phyloP scores from a whole-genome alignment of 2,888 invertebrate species.

The Lepetodrilus schrolli region DNA sequence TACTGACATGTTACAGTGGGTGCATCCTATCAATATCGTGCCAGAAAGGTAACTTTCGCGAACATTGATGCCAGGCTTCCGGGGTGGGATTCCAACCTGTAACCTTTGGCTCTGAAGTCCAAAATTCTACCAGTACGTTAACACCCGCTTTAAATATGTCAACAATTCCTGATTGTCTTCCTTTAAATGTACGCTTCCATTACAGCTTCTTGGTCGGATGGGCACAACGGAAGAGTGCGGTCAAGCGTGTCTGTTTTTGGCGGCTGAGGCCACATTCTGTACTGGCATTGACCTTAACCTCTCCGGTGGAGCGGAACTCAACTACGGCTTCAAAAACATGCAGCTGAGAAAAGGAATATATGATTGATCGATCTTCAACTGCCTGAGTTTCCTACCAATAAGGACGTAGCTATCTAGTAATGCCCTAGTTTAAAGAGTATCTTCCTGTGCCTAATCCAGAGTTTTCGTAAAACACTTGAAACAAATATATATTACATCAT shows the following conservation, averaged over 20 bases:
- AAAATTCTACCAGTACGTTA: too few relatives aligned
- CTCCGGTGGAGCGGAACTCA: conserved; percentile 73
- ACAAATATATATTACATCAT: too few relatives aligned
- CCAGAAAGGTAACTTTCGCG: too few relatives aligned
- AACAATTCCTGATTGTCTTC: too few relatives aligned
- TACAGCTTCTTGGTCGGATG: conserved; percentile 69
- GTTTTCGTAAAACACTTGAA: neutral
- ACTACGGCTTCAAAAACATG: conserved; percentile 65
- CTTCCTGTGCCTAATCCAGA: neutral
- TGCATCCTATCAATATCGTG: too few relatives aligned
- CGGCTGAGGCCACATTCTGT: conserved; percentile 73
- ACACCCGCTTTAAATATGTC: too few relatives aligned
- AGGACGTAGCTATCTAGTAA: neutral
- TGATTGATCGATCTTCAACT: too few relatives aligned
- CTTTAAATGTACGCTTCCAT: neutral
- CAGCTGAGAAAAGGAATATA: neutral
- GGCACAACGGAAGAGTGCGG: conserved; percentile 73
- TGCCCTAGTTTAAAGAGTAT: neutral
- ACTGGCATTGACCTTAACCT: conserved; percentile 72
- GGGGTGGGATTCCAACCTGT: too few relatives aligned
- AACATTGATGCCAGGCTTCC: too few relatives aligned
- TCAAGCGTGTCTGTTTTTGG: conserved; percentile 70
- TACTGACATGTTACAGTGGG: too few relatives aligned
- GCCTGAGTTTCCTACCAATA: neutral
- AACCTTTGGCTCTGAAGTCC: too few relatives aligned